A percentile compares a stretch with the other conserved stretches of the same genome.
Evolutionary conservation across 2,113 vertebrate species (phyloP).

Genomic region (Elephantulus edwardii): DNA sequence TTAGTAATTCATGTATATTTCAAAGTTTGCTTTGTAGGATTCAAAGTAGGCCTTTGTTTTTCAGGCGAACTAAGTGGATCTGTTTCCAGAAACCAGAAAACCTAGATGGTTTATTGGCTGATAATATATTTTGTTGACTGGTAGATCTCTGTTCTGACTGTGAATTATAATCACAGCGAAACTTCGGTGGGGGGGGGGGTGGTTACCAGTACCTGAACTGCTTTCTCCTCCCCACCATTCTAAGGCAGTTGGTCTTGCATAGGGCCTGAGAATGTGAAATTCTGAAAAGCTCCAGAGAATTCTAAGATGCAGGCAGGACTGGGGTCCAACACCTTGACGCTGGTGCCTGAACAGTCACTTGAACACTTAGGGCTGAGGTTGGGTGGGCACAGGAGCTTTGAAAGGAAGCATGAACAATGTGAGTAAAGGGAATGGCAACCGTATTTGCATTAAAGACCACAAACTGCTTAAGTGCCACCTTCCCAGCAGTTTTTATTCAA

Average conservation of each 20-base stretch:
- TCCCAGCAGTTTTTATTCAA: conserved; percentile 73
- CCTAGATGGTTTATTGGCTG: neutral
- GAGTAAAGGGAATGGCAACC: conserved; percentile 43
- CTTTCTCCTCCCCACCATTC: neutral
- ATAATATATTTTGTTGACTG: neutral
- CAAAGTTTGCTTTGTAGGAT: neutral
- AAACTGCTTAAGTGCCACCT: conserved; percentile 71
- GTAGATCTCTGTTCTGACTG: neutral
- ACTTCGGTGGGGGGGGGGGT: neutral
- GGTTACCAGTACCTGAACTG: neutral
- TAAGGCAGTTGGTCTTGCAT: neutral
- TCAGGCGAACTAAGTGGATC: neutral
- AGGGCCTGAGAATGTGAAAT: neutral
- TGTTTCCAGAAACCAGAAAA: conserved; percentile 12
- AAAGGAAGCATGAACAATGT: conserved; percentile 59
- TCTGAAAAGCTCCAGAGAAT: neutral
- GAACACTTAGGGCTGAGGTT: neutral
- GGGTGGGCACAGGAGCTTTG: conserved; percentile 1
- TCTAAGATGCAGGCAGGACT: neutral
- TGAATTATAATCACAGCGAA: neutral
- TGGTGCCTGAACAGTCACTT: neutral
- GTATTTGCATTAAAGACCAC: conserved; percentile 71
- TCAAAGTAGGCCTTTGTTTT: neutral
- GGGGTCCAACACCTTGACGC: neutral
- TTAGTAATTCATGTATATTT: no score